These are phyloP conservation scores for Hydrozoanthus gracilis DNA, from an alignment of 92 coral and sea anemone genomes.

Conservation along the genomic window DNA sequence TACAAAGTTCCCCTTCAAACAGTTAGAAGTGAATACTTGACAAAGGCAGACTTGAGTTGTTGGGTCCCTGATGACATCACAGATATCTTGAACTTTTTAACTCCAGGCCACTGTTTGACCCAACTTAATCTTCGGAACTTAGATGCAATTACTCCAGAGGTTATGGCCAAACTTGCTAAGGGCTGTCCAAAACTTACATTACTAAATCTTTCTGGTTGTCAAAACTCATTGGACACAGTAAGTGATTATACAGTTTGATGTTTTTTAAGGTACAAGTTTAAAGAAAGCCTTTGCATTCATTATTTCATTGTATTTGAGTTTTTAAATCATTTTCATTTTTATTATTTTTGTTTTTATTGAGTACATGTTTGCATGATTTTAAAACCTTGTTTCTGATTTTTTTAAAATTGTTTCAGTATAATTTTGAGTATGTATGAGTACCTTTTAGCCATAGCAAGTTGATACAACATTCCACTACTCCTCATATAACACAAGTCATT, in stretches of 20 bases:
- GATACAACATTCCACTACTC: no score
- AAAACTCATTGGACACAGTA: constrained; percentile 9
- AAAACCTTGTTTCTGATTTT: no score
- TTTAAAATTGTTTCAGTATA: no score
- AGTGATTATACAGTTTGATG: not conserved
- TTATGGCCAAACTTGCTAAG: constrained; percentile 20
- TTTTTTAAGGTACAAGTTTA: not conserved
- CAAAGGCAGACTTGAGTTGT: not conserved
- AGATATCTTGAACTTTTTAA: not conserved
- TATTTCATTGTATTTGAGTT: no score
- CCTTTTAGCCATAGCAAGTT: no score
- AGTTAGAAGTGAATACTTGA: constrained; percentile 31
- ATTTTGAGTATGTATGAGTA: no score
- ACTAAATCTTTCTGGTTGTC: constrained; percentile 12
- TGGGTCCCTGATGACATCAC: not conserved
- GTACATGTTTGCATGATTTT: no score
- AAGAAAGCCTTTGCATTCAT: not conserved
- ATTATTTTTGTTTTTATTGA: no score
- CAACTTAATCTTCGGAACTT: constrained; percentile 10
- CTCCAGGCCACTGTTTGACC: constrained; percentile 11
- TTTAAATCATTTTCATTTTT: no score
- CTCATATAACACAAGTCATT: no score
- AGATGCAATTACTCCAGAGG: not conserved
- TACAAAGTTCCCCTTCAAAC: not conserved
- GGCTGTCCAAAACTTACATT: constrained; percentile 27